Evolutionary conservation across 2,113 vertebrate genomes (phyloP).

Genomic region (Nothobranchius kuhntae): DNA sequence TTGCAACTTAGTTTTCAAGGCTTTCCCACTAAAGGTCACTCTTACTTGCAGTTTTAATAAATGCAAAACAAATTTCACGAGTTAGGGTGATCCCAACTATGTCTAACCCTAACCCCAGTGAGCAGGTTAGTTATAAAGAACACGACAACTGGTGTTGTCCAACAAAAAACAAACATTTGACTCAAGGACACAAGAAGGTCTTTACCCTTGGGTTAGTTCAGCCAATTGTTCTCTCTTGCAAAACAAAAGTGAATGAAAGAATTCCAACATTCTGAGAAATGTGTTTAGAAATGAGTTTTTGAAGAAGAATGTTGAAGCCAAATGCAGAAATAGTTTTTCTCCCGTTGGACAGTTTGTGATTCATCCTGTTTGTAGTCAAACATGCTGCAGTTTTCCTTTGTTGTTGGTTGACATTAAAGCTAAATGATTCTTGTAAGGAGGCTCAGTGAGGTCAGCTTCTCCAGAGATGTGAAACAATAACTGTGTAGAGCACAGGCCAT

Average conservation of each 20-base stretch:
- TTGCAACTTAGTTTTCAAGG: too few species aligned
- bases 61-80: too few species aligned
- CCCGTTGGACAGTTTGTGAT: not conserved
- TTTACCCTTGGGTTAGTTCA: constrained; percentile 3
- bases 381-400: not conserved
- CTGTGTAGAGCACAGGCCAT: not conserved
- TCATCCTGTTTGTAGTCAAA: constrained; percentile 20
- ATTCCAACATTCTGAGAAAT: not conserved
- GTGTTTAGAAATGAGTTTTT: not conserved
- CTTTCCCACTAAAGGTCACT: too few species aligned
- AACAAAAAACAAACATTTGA: constrained; percentile 6
- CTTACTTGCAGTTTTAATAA: too few species aligned
- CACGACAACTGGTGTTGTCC: constrained; percentile 13
- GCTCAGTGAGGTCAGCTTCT: constrained; percentile 4
- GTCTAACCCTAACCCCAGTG: not conserved
- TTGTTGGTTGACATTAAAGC: constrained; percentile 14
- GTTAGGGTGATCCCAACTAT: too few species aligned
- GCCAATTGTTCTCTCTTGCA: not conserved
- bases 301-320: not conserved
- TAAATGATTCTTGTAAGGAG: not conserved
- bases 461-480: not conserved
- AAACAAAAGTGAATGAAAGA: not conserved
- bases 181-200: not conserved
- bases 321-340: not conserved
- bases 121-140: constrained; percentile 14